A percentile compares a stretch with the other conserved stretches of the same genome.
phyloP scores from a whole-genome alignment of 2,113 vertebrate species.

The Corythoichthys intestinalis region DNA sequence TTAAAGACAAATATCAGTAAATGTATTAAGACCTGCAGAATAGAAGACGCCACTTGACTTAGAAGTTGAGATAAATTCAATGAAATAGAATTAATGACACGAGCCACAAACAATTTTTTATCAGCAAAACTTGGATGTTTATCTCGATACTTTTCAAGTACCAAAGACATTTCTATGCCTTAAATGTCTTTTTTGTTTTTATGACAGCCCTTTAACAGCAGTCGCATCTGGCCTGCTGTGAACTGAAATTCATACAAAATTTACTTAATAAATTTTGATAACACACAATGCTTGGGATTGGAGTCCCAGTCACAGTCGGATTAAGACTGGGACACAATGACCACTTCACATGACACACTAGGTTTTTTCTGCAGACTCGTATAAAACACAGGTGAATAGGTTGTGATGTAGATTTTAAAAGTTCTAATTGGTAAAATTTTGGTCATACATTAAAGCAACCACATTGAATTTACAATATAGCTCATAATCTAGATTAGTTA shows the following conservation, averaged over 20 bases:
- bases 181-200: neutral
- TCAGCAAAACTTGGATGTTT: neutral
- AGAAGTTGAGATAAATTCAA: neutral
- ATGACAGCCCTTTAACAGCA: neutral
- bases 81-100: neutral
- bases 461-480: constrained; percentile 16
- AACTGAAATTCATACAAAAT: neutral
- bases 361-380: constrained; percentile 13
- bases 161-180: constrained; percentile 1
- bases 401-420: constrained; percentile 46
- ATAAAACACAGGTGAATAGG: constrained; percentile 4
- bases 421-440: constrained; percentile 16
- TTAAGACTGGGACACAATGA: neutral
- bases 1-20: neutral
- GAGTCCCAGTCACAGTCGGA: neutral
- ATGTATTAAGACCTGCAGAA: too few relatives aligned
- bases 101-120: neutral
- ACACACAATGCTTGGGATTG: neutral
- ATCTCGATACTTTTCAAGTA: neutral
- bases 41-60: neutral
- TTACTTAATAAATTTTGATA: neutral
- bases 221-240: neutral
- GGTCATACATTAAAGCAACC: constrained; percentile 9
- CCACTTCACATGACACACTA: neutral
- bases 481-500: constrained; percentile 4